Evolutionary conservation across 2,888 invertebrate species (phyloP), one percentile per base, ranked within the genome.

Genomic region (Agrochola macilenta): DNA sequence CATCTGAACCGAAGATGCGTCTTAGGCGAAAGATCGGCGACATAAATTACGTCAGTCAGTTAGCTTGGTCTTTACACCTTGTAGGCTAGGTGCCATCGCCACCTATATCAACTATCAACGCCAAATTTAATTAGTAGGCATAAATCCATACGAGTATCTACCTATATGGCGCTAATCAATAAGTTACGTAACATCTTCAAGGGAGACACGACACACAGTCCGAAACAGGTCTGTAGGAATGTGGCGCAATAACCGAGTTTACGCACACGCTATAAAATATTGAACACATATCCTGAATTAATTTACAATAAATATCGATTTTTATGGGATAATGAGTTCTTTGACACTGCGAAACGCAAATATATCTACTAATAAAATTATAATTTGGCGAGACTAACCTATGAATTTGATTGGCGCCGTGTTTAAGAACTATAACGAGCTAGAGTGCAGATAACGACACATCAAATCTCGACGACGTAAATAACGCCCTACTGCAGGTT

Each of bases 191-290:
- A 77, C 57, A 65, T 65, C 35, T 73, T 71, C 60, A 63, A 58
- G 23, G 43, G n/a, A 68, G n/a, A n/a, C 26, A 46, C 54, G 39
- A 68, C 73, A 75, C 64, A 35, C 64, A 35, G 23, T 43, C n/a
- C 14, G n/a, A 76, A 88, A 87, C 87, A 60, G 66, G 85, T 88
- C 65, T 60, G 8, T 43, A 70, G 71, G 87, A 87, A 87, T 88
- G 87, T 75, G 65, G 78, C 76, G 58, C 39, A 43, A 69, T 69
- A 76, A 69, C 64, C 57, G 23, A 65, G 30, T 76, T 79, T 64
- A 60, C 57, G 39, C 39, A 74, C 2, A 57, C 14, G 60, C 60
- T n/a, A 68, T 77, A 75, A 75, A 80, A 81, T 77, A 78, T 76
- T 63, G n/a, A 58, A 23, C 49, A 65, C 26, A 46, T 43, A 74